These are phyloP conservation scores for Anoplophora glabripennis DNA, from an alignment of 1,140 invertebrate genomes.

Conservation along the genomic window DNA sequence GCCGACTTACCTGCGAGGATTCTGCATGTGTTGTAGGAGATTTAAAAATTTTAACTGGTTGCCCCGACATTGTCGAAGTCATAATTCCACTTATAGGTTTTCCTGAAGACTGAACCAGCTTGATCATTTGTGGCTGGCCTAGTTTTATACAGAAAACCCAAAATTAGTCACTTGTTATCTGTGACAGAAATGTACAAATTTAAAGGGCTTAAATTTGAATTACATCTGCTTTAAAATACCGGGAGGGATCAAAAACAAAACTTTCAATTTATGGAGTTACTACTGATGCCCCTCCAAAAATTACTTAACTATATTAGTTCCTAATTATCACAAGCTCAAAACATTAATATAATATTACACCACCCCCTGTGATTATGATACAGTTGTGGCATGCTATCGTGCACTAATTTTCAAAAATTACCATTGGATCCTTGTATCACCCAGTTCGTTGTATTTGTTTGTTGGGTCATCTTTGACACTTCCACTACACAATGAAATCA, in stretches of 20 bases:
- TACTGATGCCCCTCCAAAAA: not conserved
- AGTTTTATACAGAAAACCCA: constrained; percentile 33
- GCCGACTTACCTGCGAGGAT: constrained; percentile 32
- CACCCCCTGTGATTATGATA: constrained; percentile 13
- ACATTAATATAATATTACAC: not conserved
- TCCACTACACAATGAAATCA: constrained; percentile 1
- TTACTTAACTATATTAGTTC: not conserved
- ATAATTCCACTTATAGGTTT: constrained; percentile 52
- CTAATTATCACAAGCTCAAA: not conserved
- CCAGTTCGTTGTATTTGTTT: constrained; percentile 62
- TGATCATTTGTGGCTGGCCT: constrained; percentile 65
- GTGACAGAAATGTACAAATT: too few relatives aligned
- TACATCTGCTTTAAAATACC: too few relatives aligned
- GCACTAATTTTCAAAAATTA: constrained; percentile 52
- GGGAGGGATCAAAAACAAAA: too few relatives aligned
- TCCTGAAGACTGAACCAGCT: constrained; percentile 58
- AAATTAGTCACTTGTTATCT: constrained; percentile 11
- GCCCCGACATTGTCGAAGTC: constrained; percentile 50
- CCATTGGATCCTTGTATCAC: constrained; percentile 64
- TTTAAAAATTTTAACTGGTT: constrained; percentile 55
- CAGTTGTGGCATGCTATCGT: constrained; percentile 35
- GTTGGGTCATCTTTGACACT: constrained; percentile 54
- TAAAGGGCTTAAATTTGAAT: too few relatives aligned
- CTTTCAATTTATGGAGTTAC: not conserved
- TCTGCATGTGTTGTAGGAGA: constrained; percentile 39